Evolutionary conservation across 2,113 vertebrate species (phyloP).

Genomic region (Damaliscus lunatus): DNA sequence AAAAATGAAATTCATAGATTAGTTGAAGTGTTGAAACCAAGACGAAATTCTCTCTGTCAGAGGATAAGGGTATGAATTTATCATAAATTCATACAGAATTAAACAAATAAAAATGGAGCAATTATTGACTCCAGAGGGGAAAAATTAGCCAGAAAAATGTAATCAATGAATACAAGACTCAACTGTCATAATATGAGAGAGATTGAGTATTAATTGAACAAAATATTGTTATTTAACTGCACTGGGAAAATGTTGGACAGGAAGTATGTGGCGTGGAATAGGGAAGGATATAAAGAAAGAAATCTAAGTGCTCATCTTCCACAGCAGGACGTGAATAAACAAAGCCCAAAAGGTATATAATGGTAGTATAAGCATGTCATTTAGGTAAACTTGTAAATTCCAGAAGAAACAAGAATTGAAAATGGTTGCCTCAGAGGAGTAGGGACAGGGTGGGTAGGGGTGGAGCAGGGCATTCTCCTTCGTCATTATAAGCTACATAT

Average conservation of each 20-base stretch:
- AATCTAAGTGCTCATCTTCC: not conserved
- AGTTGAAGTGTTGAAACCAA: not conserved
- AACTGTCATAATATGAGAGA: not conserved
- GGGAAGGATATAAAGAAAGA: not conserved
- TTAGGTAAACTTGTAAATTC: constrained; percentile 31
- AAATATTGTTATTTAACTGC: not conserved
- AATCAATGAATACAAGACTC: not conserved
- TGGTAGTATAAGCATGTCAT: not conserved
- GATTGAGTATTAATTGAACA: not conserved
- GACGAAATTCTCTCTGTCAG: not conserved
- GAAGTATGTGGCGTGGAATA: not conserved
- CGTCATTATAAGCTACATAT: not conserved
- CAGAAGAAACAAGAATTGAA: not conserved
- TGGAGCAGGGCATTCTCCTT: not conserved
- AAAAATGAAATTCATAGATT: not conserved
- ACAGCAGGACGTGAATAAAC: not conserved
- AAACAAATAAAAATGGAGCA: not conserved
- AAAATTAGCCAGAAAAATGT: not conserved
- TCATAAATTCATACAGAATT: not conserved
- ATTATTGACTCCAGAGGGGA: constrained; percentile 4
- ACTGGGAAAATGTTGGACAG: not conserved
- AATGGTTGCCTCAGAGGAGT: not conserved
- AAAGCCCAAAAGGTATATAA: not conserved
- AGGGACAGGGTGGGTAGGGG: not conserved
- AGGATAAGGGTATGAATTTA: not conserved